phyloP scores from a whole-genome alignment of 2,888 invertebrate species.

The Drosophila putrida region DNA sequence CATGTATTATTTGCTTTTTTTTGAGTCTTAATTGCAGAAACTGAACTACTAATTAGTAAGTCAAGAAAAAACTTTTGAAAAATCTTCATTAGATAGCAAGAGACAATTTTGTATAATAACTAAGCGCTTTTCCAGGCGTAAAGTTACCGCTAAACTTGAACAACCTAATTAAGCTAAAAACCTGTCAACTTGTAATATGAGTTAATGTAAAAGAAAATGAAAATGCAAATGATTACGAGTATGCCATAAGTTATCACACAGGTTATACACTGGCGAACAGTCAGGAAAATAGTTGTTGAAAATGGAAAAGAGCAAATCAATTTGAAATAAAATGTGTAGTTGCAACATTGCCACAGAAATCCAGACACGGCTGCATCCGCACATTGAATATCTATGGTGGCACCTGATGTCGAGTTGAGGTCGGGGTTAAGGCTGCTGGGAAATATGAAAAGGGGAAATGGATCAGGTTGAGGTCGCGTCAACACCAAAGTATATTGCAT shows the following conservation, averaged over 20 bases:
- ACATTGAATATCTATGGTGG: slow-evolving; percentile 26
- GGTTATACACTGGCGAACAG: not conserved
- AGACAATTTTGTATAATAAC: not conserved
- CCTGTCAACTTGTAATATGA: slow-evolving; percentile 9
- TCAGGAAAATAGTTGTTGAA: slow-evolving; percentile 17
- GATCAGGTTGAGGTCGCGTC: slow-evolving; percentile 16
- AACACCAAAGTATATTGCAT: slow-evolving; percentile 19
- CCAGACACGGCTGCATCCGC: slow-evolving; percentile 1
- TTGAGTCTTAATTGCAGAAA: not conserved
- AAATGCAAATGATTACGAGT: slow-evolving; percentile 6
- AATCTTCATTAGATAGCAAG: not conserved
- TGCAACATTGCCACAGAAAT: slow-evolving; percentile 5
- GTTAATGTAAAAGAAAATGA: slow-evolving; percentile 4
- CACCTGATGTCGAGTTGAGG: slow-evolving; percentile 23
- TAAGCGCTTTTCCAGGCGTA: not conserved
- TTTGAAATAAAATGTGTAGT: slow-evolving; percentile 16
- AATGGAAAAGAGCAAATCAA: slow-evolving; percentile 26
- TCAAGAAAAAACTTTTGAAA: not conserved
- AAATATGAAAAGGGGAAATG: too few species aligned
- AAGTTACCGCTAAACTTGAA: slow-evolving; percentile 8
- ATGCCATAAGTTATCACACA: slow-evolving; percentile 10
- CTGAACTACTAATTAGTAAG: slow-evolving; percentile 1
- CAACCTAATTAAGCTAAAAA: slow-evolving; percentile 34
- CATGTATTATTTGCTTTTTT: not conserved
- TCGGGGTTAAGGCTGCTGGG: not conserved